Conservation (phyloP, 2,888 invertebrate species). For the Heliothis peltigera region DNA sequence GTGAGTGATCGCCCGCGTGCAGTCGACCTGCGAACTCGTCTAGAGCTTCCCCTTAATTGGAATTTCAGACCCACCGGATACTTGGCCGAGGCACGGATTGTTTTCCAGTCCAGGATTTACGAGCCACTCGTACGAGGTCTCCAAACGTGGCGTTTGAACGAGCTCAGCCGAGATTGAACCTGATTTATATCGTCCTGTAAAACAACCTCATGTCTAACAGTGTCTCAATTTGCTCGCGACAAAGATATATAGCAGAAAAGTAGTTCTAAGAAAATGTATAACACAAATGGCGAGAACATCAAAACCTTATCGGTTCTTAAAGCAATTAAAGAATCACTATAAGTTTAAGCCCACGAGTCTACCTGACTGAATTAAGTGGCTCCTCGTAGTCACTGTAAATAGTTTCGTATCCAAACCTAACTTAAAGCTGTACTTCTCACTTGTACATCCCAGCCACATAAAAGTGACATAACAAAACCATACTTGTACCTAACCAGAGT, state of each 20-base stretch:
- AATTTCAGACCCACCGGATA: slow-evolving; percentile 79
- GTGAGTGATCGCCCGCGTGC: slow-evolving; percentile 88
- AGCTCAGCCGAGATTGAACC: slow-evolving; percentile 66
- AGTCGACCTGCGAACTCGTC: slow-evolving; percentile 80
- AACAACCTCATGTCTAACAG: slow-evolving; percentile 60
- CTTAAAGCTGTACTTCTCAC: neutral
- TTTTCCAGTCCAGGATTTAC: slow-evolving; percentile 74
- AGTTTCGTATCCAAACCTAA: neutral
- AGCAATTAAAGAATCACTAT: slow-evolving; percentile 41
- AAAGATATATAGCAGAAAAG: slow-evolving; percentile 26
- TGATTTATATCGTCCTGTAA: slow-evolving; percentile 69
- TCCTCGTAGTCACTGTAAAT: neutral
- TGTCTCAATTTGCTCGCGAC: slow-evolving; percentile 60
- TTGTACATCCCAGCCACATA: slow-evolving; percentile 11
- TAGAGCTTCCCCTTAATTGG: slow-evolving; percentile 85
- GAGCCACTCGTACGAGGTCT: slow-evolving; percentile 63
- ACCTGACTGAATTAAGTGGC: neutral
- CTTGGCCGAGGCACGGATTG: slow-evolving; percentile 75
- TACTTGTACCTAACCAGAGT: slow-evolving; percentile 27
- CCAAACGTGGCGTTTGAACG: slow-evolving; percentile 64
- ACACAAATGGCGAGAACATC: slow-evolving; percentile 19
- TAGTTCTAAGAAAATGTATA: slow-evolving; percentile 19
- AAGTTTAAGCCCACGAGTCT: slow-evolving; percentile 42
- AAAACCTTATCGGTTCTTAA: slow-evolving; percentile 24
- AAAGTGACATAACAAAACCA: slow-evolving; percentile 42